These are phyloP conservation scores for Euphysa ruthae DNA, from an alignment of 30 jellyfish, hydroid and myxozoan genomes.

Conservation along the genomic window DNA sequence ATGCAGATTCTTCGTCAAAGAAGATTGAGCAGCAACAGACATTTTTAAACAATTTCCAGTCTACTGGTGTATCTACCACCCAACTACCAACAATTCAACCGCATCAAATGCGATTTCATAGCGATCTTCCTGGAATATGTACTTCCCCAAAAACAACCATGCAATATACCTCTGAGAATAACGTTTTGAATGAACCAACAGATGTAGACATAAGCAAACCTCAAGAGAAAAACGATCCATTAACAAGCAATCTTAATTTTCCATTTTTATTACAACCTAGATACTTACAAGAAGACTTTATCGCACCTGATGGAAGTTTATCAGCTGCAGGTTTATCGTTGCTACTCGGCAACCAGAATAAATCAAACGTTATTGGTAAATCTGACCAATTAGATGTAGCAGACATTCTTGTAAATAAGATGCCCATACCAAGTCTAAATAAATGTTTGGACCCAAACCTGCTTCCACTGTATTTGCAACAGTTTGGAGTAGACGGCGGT, in stretches of 20 bases:
- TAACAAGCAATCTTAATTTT: conserved; percentile 16
- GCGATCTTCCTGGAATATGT: too few species aligned
- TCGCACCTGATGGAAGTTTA: conserved; percentile 34
- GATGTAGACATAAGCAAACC: neutral
- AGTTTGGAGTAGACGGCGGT: conserved; percentile 33
- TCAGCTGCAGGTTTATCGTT: conserved; percentile 24
- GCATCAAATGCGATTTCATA: neutral
- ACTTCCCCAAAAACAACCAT: too few species aligned
- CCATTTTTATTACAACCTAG: conserved; percentile 51
- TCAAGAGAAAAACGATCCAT: neutral
- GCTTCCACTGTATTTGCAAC: conserved; percentile 54
- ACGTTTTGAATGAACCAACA: too few species aligned
- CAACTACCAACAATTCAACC: neutral
- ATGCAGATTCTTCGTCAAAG: too few species aligned
- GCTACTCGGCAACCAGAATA: conserved; percentile 24
- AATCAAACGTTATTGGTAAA: conserved; percentile 38
- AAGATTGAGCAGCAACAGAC: too few species aligned
- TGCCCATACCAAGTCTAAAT: conserved; percentile 92
- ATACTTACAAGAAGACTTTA: conserved; percentile 20
- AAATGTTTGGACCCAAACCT: conserved; percentile 53
- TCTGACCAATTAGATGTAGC: conserved; percentile 85
- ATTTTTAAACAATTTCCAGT: too few species aligned
- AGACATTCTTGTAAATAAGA: conserved; percentile 80
- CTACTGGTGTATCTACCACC: neutral
- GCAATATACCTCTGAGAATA: too few species aligned